phyloP scores from a whole-genome alignment of 37 sponge, comb jelly and placozoan genomes.

The Ianthella basta region DNA sequence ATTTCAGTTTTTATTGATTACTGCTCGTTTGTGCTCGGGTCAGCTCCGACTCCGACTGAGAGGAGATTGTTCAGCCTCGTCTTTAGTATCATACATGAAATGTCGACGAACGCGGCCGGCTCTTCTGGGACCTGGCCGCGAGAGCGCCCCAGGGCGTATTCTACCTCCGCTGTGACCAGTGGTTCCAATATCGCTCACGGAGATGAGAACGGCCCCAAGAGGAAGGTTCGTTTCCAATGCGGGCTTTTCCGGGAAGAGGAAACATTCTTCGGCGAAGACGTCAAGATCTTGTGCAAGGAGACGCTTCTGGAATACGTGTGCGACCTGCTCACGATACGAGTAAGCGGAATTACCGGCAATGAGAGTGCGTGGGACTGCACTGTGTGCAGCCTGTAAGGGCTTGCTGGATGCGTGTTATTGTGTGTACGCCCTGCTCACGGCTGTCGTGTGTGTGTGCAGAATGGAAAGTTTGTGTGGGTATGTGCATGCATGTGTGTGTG shows the following conservation, averaged over 20 bases:
- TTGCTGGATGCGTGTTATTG: background rate
- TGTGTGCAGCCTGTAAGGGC: slow-evolving; percentile 18
- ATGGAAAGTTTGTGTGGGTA: slow-evolving; percentile 28
- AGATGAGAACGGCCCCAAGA: background rate
- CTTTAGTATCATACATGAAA: no score
- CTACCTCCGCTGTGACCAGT: background rate
- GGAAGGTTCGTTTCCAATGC: slow-evolving; percentile 79
- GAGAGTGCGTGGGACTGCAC: no score
- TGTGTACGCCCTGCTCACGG: background rate
- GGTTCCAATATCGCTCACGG: no score
- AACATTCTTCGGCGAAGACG: slow-evolving; percentile 65
- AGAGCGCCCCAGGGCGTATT: background rate
- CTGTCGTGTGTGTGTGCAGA: slow-evolving; percentile 24
- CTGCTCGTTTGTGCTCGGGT: no score
- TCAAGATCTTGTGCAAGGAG: slow-evolving; percentile 35
- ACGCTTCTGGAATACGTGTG: slow-evolving; percentile 59
- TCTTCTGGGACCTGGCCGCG: slow-evolving; percentile 4
- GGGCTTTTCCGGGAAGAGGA: slow-evolving; percentile 75
- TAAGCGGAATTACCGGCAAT: background rate
- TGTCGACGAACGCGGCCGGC: background rate
- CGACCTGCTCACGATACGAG: slow-evolving; percentile 50
- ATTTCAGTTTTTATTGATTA: no score
- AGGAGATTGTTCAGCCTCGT: no score
- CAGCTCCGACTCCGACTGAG: no score
- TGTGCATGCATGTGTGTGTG: slow-evolving; percentile 28